Conservation (phyloP, 2,888 invertebrate genomes). For the Odontocolon sp. region DNA sequence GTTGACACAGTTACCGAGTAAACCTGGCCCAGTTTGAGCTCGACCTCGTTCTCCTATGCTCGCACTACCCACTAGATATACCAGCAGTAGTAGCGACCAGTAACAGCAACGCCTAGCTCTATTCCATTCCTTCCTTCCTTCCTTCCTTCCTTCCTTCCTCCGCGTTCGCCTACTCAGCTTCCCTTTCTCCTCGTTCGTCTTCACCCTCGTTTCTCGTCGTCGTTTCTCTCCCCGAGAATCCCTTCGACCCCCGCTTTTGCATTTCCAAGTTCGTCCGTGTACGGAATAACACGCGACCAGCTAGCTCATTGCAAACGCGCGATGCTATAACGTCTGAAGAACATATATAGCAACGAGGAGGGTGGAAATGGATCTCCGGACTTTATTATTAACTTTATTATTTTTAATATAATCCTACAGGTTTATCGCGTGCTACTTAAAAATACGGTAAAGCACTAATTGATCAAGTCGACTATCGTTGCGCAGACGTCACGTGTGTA, state of each 20-base stretch:
- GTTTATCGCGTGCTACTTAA: neutral
- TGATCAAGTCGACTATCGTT: neutral
- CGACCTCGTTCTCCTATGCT: constrained; percentile 73
- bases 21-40: constrained; percentile 79
- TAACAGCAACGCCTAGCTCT: constrained; percentile 1
- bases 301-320: constrained; percentile 26
- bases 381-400: neutral
- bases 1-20: constrained; percentile 80
- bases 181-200: neutral
- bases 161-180: neutral
- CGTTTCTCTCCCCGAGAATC: neutral
- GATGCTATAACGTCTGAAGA: too few relatives aligned
- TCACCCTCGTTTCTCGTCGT: constrained; percentile 2
- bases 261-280: constrained; percentile 44
- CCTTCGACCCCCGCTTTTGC: neutral
- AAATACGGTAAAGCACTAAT: neutral
- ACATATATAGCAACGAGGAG: neutral
- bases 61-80: constrained; percentile 51
- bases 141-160: constrained; percentile 9
- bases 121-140: constrained; percentile 49
- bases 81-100: neutral
- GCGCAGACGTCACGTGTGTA: neutral
- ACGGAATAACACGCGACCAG: constrained; percentile 17
- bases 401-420: neutral
- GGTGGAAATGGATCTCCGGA: neutral